Evolutionary conservation across 2,888 invertebrate genomes (phyloP), one percentile per base, ranked within the genome.

Genomic region (Scaptodrosophila latifasciaeformis): DNA sequence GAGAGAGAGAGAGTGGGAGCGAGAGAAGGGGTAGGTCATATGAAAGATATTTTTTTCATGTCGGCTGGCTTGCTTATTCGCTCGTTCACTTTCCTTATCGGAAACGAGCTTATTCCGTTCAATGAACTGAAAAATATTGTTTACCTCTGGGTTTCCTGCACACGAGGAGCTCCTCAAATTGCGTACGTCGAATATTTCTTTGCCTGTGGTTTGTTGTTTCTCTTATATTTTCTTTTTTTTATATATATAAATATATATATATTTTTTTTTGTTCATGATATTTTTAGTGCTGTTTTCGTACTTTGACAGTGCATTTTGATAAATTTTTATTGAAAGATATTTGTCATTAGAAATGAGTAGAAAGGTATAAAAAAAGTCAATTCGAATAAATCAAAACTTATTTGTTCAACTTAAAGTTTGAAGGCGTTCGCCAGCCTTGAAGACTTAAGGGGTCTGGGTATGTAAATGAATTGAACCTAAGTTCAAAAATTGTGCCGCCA

Each of bases 61-160:
- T 37, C 17, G 37, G 18, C 37, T 37, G 15, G 17, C 37, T 67
- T 46, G 55, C 45, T 52, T 10, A 54, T 52, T 61, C 52, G 42
- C 45, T 59, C 53, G 54, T 52, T 59, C 54, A 30, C 48, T 57
- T 66, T 71, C 56, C 79, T 82, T 82, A 82, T 82, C 84, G 84
- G 80, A 83, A 75, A 82, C 74, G 69, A 80, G 83, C 79, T 82
- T 81, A 82, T 81, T 82, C 76, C 81, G 83, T 84, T 83, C 82
- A 82, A 79, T 84, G 84, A 82, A 84, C 84, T 82, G 82, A 59
- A 81, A 82, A 82, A 83, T 82, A 82, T 83, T 82, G 84, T 82
- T 82, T 82, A 82, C 82, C 83, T 82, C 81, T 70, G 62, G 54
- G 62, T 66, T 71, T 75, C 76, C 70, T 67, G 59, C 24, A 18